Evolutionary conservation across 2,113 vertebrate species (phyloP), one percentile per base, ranked within the genome.

Genomic region (Microcebus lehilahytsara): DNA sequence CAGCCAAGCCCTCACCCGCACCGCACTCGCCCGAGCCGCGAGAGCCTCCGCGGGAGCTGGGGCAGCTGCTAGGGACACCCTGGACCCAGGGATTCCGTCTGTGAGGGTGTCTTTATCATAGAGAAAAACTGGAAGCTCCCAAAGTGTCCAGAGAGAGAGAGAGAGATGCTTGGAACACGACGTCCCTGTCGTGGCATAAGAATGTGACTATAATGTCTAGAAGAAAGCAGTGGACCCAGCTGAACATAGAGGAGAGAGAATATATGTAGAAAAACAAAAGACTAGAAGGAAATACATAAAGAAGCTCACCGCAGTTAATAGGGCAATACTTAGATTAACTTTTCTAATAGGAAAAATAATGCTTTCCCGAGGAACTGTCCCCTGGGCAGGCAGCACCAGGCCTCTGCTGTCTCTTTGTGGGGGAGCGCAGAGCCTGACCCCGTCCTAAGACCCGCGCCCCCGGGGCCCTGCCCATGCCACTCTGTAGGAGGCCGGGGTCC

Each of bases 401-500:
- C 6, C 1, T 6, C 51, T 12, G 20, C 30, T 16, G 12, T 16
- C 23, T 4, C 51, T 8, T 0, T 16, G 1, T 13, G 3, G 34
- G 60, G 90, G 22, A 3, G 40, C 27, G 14, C 16, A 77, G 9
- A 64, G 8, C 23, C 9, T 0, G 20, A 19, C 32, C 17, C 58
- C 8, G 0, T 5, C 20, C 37, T 4, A 0, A 12, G 42, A 12
- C 11, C 51, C 30, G 14, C 23, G 0, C 2, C 2, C 13, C 0
- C 46, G 46, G 8, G 60, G 19, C 13, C 9, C 64, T 0, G 19
- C 67, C 60, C 14, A 0, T 13, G 11, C 1, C 27, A 40, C 25
- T 3, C 1, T 7, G 27, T 6, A 22, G 74, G 56, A 60, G 12
- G 40, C 12, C 2, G 3, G 40, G 12, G 51, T 5, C 23, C 0